These are phyloP conservation scores for Leptinotarsa juncta DNA, from an alignment of 2,888 invertebrate species.

Conservation along the genomic window DNA sequence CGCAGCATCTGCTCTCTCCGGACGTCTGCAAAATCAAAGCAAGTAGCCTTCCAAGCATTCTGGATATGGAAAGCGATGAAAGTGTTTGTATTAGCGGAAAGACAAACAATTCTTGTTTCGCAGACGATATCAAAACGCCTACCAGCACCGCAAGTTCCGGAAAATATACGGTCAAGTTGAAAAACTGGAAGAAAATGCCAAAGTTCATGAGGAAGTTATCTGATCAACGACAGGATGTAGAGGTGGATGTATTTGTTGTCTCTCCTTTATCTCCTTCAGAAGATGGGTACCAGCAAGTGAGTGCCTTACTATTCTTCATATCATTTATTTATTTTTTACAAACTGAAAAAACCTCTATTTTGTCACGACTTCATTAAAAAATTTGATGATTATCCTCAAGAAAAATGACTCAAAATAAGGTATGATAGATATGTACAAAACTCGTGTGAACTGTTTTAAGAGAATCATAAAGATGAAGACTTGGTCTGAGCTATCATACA, in stretches of 20 bases:
- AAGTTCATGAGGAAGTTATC: constrained; percentile 73
- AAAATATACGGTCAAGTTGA: constrained; percentile 68
- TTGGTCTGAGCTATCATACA: background rate
- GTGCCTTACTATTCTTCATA: background rate
- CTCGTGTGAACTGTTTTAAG: too few species aligned
- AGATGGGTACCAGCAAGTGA: constrained; percentile 56
- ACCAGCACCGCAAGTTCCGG: constrained; percentile 75
- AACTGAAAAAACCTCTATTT: too few species aligned
- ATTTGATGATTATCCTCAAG: too few species aligned
- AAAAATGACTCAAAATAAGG: too few species aligned
- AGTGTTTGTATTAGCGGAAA: constrained; percentile 30
- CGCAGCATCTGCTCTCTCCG: constrained; percentile 71
- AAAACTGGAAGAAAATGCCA: constrained; percentile 78
- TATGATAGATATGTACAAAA: too few species aligned
- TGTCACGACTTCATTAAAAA: too few species aligned
- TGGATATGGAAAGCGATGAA: constrained; percentile 76
- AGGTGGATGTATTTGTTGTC: constrained; percentile 57
- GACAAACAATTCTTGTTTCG: constrained; percentile 39
- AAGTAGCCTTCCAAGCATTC: constrained; percentile 84
- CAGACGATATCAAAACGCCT: constrained; percentile 73
- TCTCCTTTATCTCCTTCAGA: constrained; percentile 50
- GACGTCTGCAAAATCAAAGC: constrained; percentile 75
- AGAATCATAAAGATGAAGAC: background rate
- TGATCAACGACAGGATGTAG: constrained; percentile 49
- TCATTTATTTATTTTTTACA: too few species aligned